These are phyloP conservation scores for Numida meleagris DNA, from an alignment of 2,113 vertebrate genomes.

Conservation along the genomic window DNA sequence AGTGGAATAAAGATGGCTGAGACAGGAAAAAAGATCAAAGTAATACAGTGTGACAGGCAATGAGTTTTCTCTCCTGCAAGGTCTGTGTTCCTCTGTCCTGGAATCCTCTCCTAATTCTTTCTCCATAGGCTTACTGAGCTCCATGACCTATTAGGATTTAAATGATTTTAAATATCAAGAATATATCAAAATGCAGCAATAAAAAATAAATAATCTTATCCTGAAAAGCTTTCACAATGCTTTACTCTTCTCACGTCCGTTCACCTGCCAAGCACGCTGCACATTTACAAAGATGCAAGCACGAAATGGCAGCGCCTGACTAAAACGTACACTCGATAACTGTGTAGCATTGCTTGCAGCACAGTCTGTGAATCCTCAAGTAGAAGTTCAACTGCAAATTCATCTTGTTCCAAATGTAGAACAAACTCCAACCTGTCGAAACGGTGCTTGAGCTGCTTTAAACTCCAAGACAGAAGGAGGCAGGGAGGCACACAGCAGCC, in stretches of 20 bases:
- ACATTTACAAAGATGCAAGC: background rate
- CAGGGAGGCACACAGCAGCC: background rate
- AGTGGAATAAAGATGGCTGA: background rate
- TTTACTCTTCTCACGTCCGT: background rate
- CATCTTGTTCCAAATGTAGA: background rate
- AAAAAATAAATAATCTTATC: background rate
- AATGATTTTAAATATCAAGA: background rate
- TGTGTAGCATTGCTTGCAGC: background rate
- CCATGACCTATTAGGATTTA: background rate
- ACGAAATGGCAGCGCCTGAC: background rate
- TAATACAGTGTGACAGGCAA: background rate
- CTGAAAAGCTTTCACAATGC: background rate
- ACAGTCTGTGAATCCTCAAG: background rate
- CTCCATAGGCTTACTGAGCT: background rate
- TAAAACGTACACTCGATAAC: background rate
- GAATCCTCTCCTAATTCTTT: background rate
- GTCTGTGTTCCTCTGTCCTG: background rate
- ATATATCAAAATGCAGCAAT: background rate
- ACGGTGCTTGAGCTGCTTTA: background rate
- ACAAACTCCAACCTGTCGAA: background rate
- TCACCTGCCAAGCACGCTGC: background rate
- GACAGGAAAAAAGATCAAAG: background rate
- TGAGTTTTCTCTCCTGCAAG: background rate
- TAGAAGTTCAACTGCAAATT: background rate
- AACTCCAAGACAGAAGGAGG: background rate